A percentile compares a stretch with the other conserved stretches of the same genome.
Evolutionary conservation across 2,797 vertebrate genomes (phyloP).

Genomic region (Sebastiscus tertius): DNA sequence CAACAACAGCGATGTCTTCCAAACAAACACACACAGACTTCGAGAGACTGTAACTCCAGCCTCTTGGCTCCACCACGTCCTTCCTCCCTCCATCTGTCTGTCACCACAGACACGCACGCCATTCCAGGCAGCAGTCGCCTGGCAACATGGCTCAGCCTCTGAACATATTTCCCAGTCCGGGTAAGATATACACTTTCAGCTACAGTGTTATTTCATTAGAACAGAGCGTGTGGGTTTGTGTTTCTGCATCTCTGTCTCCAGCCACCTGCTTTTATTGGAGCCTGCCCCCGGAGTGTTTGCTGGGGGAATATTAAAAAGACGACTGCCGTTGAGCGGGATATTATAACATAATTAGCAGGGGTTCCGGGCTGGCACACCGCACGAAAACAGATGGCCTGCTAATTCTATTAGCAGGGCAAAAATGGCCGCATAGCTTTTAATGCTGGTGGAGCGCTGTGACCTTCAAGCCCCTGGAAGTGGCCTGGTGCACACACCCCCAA

Average conservation of each 20-base stretch:
- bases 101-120: constrained; percentile 67
- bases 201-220: constrained; percentile 80
- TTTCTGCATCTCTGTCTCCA: constrained; percentile 73
- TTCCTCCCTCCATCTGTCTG: constrained; percentile 79
- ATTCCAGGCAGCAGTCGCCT: constrained; percentile 84
- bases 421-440: constrained; percentile 86
- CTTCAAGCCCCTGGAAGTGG: constrained; percentile 77
- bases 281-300: constrained; percentile 80
- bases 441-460: constrained; percentile 77
- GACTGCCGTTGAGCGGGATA: constrained; percentile 86
- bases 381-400: constrained; percentile 92
- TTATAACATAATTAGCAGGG: constrained; percentile 91
- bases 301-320: constrained; percentile 83
- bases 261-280: constrained; percentile 83
- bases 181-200: constrained; percentile 82
- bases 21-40: constrained; percentile 53
- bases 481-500: constrained; percentile 48
- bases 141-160: constrained; percentile 84
- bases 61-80: constrained; percentile 69
- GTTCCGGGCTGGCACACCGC: constrained; percentile 84
- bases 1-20: constrained; percentile 26
- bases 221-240: constrained; percentile 72
- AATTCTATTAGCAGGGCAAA: constrained; percentile 92
- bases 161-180: constrained; percentile 83
- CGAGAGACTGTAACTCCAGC: constrained; percentile 58